Evolutionary conservation across 2,888 invertebrate genomes (phyloP), one percentile per base, ranked within the genome.

Genomic region (Caenorhabditis sp.): DNA sequence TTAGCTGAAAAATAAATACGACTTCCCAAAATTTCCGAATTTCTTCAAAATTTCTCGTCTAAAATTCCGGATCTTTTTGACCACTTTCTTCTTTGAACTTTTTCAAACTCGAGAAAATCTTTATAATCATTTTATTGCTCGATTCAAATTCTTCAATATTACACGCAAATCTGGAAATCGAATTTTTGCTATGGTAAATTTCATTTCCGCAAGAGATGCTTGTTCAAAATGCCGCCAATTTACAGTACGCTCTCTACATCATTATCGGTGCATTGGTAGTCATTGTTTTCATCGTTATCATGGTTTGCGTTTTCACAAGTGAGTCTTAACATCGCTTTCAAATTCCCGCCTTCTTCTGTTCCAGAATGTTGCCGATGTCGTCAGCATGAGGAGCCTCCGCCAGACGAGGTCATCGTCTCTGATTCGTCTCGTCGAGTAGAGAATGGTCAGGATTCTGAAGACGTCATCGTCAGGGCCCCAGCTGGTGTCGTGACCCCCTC

Each of bases 181-280:
- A 26, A 26, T 14, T 54, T 26, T 24, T 26, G 24, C 54, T 26
- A 54, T 54, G 54, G 54, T 54, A 6, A 8, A 54, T 19, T 26
- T 26, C 47, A 14, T 47, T 47, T 47, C n/a, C n/a, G 10, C 51
- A 2, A 16, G 6, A 3, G 1, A 35, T 10, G 14, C 6, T 38
- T 38, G 38, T 38, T 12, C 38, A 38, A 12, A 38, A 38, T 10
- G 12, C 38, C 6, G 38, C 6, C 6, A 38, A 38, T 47, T 44
- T 63, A 16, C 63, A 63, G 63, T 47, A 63, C 44, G 63, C 63
- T 63, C 63, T 63, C 63, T 63, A 63, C 41, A 63, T 63, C 63
- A 63, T 63, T n/a, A 44, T 63, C 28, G 63, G 63, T 41, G 63
- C n/a, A 4, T 63, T 26, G 44, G 24, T 63, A n/a, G 28, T 63